These are phyloP conservation scores for Phthorimaea operculella DNA, from an alignment of 1,140 invertebrate species.

Conservation along the genomic window DNA sequence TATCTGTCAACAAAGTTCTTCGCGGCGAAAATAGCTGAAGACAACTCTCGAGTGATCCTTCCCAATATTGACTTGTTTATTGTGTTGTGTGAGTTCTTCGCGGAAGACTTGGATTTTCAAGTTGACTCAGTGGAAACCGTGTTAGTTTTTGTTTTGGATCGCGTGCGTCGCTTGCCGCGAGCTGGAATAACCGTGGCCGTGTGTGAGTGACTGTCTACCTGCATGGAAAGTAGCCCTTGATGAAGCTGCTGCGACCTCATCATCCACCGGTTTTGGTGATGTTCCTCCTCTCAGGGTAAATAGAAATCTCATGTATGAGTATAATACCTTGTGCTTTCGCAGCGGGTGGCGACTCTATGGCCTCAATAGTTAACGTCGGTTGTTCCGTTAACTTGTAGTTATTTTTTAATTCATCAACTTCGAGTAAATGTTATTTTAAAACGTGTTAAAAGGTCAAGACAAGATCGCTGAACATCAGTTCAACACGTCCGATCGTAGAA, in stretches of 20 bases:
- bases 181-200: conserved; percentile 41
- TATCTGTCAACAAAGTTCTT: conserved; percentile 63
- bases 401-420: conserved; percentile 18
- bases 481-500: no score
- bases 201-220: conserved; percentile 59
- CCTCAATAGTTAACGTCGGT: conserved; percentile 44
- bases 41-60: conserved; percentile 44
- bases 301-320: conserved; percentile 31
- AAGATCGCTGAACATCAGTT: no score
- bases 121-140: conserved; percentile 56
- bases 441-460: no score
- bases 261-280: conserved; percentile 41
- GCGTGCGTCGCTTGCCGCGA: conserved; percentile 53
- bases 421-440: no score
- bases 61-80: conserved; percentile 46
- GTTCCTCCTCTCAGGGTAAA: conserved; percentile 52
- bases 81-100: conserved; percentile 37
- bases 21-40: conserved; percentile 45
- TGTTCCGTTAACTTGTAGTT: conserved; percentile 46
- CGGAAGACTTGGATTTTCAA: conserved; percentile 30
- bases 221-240: conserved; percentile 51
- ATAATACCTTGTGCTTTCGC: conserved; percentile 35
- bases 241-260: conserved; percentile 34
- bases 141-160: conserved; percentile 65
- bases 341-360: conserved; percentile 46